Evolutionary conservation across 2,888 invertebrate genomes (phyloP).

Genomic region (Diarsia dahlii): DNA sequence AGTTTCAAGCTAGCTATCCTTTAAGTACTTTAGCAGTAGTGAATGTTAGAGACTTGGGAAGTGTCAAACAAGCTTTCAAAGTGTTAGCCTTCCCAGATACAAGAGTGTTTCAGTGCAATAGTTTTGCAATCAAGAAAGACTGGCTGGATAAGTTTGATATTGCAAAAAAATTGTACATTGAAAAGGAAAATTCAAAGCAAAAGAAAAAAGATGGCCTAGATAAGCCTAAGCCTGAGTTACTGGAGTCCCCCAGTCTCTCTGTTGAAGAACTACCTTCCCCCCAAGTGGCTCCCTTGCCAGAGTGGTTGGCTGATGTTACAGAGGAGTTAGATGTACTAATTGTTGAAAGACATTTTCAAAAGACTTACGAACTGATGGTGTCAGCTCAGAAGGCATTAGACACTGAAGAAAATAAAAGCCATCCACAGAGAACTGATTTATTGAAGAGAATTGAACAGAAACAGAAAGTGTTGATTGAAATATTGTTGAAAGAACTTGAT

Average conservation of each 20-base stretch:
- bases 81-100: constrained; percentile 98
- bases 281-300: constrained; percentile 90
- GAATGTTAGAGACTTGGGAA: constrained; percentile 97
- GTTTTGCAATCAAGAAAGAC: constrained; percentile 95
- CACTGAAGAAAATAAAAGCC: constrained; percentile 82
- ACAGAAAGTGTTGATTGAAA: constrained; percentile 95
- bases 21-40: constrained; percentile 97
- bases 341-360: constrained; percentile 98
- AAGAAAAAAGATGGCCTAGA: constrained; percentile 86
- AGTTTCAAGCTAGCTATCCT: constrained; percentile 96
- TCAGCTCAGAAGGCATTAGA: constrained; percentile 84
- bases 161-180: constrained; percentile 95
- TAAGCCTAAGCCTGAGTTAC: constrained; percentile 82
- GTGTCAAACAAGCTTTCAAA: constrained; percentile 98
- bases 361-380: constrained; percentile 95
- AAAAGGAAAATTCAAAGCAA: constrained; percentile 91
- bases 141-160: constrained; percentile 98
- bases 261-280: constrained; percentile 86
- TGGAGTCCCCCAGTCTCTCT: constrained; percentile 88
- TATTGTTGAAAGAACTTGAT: constrained; percentile 96
- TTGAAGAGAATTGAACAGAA: constrained; percentile 92
- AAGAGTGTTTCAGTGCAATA: constrained; percentile 97
- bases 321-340: constrained; percentile 98
- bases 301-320: constrained; percentile 97
- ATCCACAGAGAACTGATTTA: constrained; percentile 84